These are phyloP conservation scores for Emydocephalus ijimae DNA, from an alignment of 2,113 vertebrate genomes.

Conservation along the genomic window DNA sequence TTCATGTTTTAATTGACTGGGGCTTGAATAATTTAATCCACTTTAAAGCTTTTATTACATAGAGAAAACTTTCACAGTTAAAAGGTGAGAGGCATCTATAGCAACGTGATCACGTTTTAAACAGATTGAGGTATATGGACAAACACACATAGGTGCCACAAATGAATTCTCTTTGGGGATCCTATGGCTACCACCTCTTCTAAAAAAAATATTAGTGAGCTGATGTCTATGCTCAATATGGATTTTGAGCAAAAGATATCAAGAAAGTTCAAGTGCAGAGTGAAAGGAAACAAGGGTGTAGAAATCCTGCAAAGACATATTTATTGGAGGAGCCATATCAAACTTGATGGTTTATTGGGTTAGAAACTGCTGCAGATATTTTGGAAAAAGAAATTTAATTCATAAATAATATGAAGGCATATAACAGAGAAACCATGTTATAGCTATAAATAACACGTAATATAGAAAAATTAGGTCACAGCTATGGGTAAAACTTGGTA, in stretches of 20 bases:
- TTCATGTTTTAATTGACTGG: conserved; percentile 57
- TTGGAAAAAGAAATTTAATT: background rate
- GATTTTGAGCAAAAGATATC: conserved; percentile 12
- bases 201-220: conserved; percentile 6
- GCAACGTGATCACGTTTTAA: conserved; percentile 51
- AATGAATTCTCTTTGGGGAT: conserved; percentile 48
- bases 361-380: background rate
- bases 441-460: background rate
- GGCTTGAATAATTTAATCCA: conserved; percentile 52
- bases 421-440: background rate
- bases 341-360: background rate
- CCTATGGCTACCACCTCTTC: conserved; percentile 32
- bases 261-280: background rate
- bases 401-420: background rate
- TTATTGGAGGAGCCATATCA: background rate
- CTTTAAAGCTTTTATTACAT: conserved; percentile 48
- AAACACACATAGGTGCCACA: conserved; percentile 43
- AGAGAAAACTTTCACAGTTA: conserved; percentile 46
- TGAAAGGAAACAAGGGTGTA: conserved; percentile 15
- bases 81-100: conserved; percentile 54
- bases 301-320: background rate
- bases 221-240: conserved; percentile 22
- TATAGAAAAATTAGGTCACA: background rate
- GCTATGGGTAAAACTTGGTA: background rate
- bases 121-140: conserved; percentile 50